phyloP scores from a whole-genome alignment of 2,113 vertebrate genomes.

The Mormoops blainvillei region DNA sequence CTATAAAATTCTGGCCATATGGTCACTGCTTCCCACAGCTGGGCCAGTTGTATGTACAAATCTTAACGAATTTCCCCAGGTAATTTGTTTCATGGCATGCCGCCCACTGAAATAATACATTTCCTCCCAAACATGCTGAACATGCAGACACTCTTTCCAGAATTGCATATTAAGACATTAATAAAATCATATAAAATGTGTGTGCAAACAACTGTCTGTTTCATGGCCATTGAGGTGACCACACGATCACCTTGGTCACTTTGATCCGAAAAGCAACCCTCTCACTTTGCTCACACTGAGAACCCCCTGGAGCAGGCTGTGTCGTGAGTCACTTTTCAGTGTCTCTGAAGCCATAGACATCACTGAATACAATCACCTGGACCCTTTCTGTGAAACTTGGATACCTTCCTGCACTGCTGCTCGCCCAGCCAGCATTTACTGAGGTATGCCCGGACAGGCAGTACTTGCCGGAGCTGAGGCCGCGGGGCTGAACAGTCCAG shows the following conservation, averaged over 20 bases:
- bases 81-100: background rate
- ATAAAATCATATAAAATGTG: background rate
- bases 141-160: background rate
- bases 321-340: background rate
- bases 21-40: background rate
- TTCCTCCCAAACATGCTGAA: background rate
- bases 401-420: background rate
- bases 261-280: background rate
- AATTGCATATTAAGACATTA: background rate
- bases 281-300: background rate
- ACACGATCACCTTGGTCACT: background rate
- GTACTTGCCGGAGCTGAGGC: background rate
- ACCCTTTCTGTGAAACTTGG: background rate
- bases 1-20: background rate
- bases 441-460: too few species aligned
- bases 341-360: background rate
- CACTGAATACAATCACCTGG: background rate
- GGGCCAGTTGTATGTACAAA: background rate
- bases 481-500: background rate
- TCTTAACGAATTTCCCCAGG: background rate
- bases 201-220: background rate
- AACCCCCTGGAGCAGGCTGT: background rate
- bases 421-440: background rate
- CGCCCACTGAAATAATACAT: background rate
- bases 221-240: background rate